Conservation (phyloP, 2,888 invertebrate species). For the Anaspis maculata region DNA sequence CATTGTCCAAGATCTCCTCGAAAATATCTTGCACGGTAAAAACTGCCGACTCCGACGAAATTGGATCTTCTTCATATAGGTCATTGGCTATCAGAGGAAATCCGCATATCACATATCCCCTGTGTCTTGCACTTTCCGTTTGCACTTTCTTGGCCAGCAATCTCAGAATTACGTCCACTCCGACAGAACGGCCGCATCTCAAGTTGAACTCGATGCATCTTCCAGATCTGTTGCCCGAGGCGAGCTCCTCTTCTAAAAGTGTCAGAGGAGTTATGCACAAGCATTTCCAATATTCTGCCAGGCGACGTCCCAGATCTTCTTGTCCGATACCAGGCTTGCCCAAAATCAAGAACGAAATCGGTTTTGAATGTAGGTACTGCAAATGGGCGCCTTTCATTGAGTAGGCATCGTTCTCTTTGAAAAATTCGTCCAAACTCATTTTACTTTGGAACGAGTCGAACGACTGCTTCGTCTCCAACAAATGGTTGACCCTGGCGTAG, state of each 20-base stretch:
- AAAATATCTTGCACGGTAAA: slow-evolving; percentile 38
- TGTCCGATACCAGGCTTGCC: slow-evolving; percentile 52
- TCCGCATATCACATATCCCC: slow-evolving; percentile 59
- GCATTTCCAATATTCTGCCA: slow-evolving; percentile 51
- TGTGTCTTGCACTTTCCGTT: slow-evolving; percentile 46
- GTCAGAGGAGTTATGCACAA: slow-evolving; percentile 50
- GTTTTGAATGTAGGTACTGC: slow-evolving; percentile 44
- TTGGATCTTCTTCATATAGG: slow-evolving; percentile 35
- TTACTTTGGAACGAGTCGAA: slow-evolving; percentile 11
- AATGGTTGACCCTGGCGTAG: slow-evolving; percentile 34
- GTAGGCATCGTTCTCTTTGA: slow-evolving; percentile 37
- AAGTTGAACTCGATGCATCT: slow-evolving; percentile 52
- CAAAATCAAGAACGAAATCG: slow-evolving; percentile 51
- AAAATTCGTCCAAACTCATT: background rate
- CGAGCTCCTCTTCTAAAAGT: slow-evolving; percentile 50
- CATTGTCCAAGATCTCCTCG: slow-evolving; percentile 32
- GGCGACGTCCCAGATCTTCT: slow-evolving; percentile 46
- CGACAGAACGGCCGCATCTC: slow-evolving; percentile 45
- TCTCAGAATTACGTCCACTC: slow-evolving; percentile 45
- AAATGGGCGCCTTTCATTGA: slow-evolving; percentile 48
- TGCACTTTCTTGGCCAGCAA: slow-evolving; percentile 47
- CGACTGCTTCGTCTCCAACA: slow-evolving; percentile 21
- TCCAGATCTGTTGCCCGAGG: slow-evolving; percentile 48
- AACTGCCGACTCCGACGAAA: slow-evolving; percentile 37
- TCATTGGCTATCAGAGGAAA: slow-evolving; percentile 52